Base-by-base conservation (phyloP, 23 tunicate genomes). In the Trididemnum miniatum region DNA sequence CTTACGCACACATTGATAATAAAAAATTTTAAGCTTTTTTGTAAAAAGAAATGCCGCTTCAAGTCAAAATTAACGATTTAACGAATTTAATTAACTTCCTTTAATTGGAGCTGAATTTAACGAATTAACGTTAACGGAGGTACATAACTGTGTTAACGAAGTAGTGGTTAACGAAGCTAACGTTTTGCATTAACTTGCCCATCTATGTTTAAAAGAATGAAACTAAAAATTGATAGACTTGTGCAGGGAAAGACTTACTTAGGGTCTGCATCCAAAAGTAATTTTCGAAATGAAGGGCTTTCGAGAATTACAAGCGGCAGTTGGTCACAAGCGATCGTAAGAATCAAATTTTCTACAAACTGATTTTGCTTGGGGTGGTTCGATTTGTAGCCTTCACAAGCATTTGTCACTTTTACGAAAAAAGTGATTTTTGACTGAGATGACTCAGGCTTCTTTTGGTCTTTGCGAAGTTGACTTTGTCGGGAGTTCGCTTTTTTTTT, bases 241-340 rank as follows among this genome's bases (percentile, higher is more conserved):
- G 3, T 62, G 15, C n/a, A 62, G 67, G 67, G 28, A 18, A 62
- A 20, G 67, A 22, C 67, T 62, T 62, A 62, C 26, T 62, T 62
- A n/a, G 67, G 67, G 67, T 62, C n/a, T 24, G 67, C 67, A 62
- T 62, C 67, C 67, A n/a, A 62, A 62, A 62, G 23, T 62, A 62
- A 62, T 62, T 62, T 62, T 62, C 29, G 67, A 24, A 62, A 62
- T 62, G 67, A 62, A 62, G 67, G 67, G 29, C 67, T 62, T 62
- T 62, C 67, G 29, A 62, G 28, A 62, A 62, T 62, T 22, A 24
- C 67, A 62, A 62, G 67, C 67, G 67, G 67, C 67, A 62, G 29
- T 62, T 62, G 67, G 67, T 62, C 67, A n/a, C 67, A 62, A 24
- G 67, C 67, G 26, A 62, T 62, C 29, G 67, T 62, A 62, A 62